Evolutionary conservation across 2,888 invertebrate genomes (phyloP).

Genomic region (Cryptus armator): DNA sequence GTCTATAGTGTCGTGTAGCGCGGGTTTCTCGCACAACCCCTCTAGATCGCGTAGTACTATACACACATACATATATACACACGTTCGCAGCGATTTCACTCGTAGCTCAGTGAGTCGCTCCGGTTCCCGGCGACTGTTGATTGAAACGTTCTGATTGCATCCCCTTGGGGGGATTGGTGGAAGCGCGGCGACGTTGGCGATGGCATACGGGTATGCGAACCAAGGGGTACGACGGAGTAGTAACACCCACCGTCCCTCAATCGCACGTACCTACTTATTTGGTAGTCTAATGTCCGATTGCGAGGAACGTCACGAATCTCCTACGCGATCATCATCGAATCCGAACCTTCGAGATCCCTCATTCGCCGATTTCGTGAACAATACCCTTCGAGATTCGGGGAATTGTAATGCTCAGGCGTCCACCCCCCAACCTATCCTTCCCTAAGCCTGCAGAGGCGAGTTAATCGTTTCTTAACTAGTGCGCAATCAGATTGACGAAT

Average conservation of each 20-base stretch:
- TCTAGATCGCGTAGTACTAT: conserved; percentile 11
- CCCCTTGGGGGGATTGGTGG: conserved; percentile 81
- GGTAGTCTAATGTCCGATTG: conserved; percentile 84
- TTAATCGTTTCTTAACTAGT: conserved; percentile 49
- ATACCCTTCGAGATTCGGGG: conserved; percentile 56
- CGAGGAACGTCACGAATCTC: conserved; percentile 65
- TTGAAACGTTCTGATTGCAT: conserved; percentile 85
- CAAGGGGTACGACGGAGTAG: conserved; percentile 50
- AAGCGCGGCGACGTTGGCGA: conserved; percentile 70
- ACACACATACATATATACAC: background rate
- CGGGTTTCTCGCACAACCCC: conserved; percentile 48
- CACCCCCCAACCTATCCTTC: background rate
- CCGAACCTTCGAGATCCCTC: conserved; percentile 17
- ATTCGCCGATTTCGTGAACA: conserved; percentile 36
- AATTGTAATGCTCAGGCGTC: conserved; percentile 47
- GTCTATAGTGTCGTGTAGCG: conserved; percentile 17
- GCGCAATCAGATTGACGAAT: conserved; percentile 37
- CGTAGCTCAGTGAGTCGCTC: conserved; percentile 66
- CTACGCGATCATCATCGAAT: conserved; percentile 59
- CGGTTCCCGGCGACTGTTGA: conserved; percentile 80
- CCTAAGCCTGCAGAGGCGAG: conserved; percentile 10
- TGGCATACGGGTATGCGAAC: conserved; percentile 66
- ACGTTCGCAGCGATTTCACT: conserved; percentile 65
- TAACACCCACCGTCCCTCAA: conserved; percentile 43
- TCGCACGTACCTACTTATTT: conserved; percentile 83